Evolutionary conservation across 2,888 invertebrate species (phyloP).

Genomic region (Andricus quercusramuli): DNA sequence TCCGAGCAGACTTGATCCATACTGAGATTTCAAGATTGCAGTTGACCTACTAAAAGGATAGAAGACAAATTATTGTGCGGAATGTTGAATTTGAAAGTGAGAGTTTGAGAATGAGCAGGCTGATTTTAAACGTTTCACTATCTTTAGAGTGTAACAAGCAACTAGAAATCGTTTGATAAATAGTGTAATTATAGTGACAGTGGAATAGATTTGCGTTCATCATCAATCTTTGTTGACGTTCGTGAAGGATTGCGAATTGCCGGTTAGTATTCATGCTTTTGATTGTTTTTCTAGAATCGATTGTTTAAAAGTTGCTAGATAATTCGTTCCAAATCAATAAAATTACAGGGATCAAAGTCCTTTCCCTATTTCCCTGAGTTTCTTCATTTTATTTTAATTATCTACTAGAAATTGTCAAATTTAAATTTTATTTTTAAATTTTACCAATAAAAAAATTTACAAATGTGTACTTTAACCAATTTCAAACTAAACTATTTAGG

Average conservation of each 20-base stretch:
- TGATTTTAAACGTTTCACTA: background rate
- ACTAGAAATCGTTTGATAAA: constrained; percentile 8
- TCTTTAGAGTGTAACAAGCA: background rate
- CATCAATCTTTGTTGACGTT: background rate
- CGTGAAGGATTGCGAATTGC: background rate
- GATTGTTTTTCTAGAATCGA: constrained; percentile 29
- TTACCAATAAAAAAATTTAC: too few species aligned
- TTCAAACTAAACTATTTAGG: too few species aligned
- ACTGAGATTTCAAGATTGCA: background rate
- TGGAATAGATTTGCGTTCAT: constrained; percentile 16
- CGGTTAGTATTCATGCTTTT: background rate
- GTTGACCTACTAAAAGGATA: background rate
- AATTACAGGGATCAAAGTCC: too few species aligned
- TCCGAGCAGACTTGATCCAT: background rate
- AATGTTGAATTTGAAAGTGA: background rate
- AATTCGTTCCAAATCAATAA: too few species aligned
- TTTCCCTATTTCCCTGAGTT: too few species aligned
- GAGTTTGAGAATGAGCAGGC: background rate
- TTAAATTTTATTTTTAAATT: too few species aligned
- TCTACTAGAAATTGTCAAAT: too few species aligned
- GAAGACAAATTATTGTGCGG: background rate
- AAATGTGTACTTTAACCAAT: too few species aligned
- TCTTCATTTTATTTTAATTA: too few species aligned
- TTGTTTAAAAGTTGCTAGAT: background rate
- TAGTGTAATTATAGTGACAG: constrained; percentile 10